A percentile compares a stretch with the other conserved stretches of the same genome.
These are phyloP conservation scores for Solenopsis fugax DNA, from an alignment of 1,140 invertebrate genomes.

Conservation along the genomic window DNA sequence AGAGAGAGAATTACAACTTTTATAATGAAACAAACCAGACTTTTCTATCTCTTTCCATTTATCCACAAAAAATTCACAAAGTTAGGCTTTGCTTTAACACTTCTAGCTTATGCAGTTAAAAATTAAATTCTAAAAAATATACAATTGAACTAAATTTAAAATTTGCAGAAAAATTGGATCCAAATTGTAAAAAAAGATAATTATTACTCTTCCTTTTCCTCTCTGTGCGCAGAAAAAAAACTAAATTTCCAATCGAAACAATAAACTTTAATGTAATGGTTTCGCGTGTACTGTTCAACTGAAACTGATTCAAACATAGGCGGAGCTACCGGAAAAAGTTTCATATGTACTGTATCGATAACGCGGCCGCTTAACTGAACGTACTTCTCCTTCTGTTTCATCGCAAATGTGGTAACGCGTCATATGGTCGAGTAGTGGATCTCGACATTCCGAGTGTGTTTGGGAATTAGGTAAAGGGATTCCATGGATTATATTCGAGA, in stretches of 20 bases:
- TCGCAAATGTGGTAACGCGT: conserved; percentile 49
- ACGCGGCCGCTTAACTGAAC: not conserved
- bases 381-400: conserved; percentile 26
- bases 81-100: too few species aligned
- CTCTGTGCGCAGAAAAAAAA: not conserved
- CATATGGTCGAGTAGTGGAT: conserved; percentile 26
- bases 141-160: not conserved
- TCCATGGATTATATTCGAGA: conserved; percentile 62
- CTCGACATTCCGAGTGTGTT: conserved; percentile 58
- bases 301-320: not conserved
- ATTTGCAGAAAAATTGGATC: not conserved
- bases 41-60: too few species aligned
- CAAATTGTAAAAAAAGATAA: not conserved
- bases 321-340: not conserved
- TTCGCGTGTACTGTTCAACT: not conserved
- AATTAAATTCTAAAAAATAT: too few species aligned
- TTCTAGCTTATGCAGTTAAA: too few species aligned
- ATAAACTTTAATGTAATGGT: not conserved
- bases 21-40: too few species aligned
- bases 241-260: not conserved
- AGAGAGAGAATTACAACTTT: too few species aligned
- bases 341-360: not conserved
- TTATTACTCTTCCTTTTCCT: not conserved
- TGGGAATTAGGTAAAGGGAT: conserved; percentile 66
- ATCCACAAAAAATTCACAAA: too few species aligned